phyloP scores from a whole-genome alignment of 1,140 invertebrate species.

The Phortica variegata region DNA sequence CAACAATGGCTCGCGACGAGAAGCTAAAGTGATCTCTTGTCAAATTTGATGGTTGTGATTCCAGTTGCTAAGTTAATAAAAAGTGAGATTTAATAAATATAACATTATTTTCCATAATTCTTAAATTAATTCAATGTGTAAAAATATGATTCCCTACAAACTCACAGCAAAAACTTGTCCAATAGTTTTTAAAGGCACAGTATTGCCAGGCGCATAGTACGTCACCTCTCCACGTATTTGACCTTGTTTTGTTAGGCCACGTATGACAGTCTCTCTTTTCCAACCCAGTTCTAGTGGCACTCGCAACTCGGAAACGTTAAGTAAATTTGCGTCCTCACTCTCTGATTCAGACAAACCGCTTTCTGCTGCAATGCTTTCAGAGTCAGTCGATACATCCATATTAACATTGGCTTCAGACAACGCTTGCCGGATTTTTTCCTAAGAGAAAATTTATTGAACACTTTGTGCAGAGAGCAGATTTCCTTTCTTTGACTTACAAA shows the following conservation, averaged over 20 bases:
- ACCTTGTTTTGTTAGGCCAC: constrained; percentile 76
- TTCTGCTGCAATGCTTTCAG: constrained; percentile 61
- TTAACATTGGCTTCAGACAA: constrained; percentile 58
- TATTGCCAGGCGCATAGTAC: constrained; percentile 78
- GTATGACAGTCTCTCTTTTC: constrained; percentile 86
- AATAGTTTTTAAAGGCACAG: constrained; percentile 57
- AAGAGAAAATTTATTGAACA: neutral
- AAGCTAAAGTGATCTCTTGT: constrained; percentile 89
- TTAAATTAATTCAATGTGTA: neutral
- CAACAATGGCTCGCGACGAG: constrained; percentile 81
- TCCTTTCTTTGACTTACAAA: constrained; percentile 35
- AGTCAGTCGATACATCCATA: constrained; percentile 61
- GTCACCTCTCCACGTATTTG: constrained; percentile 83
- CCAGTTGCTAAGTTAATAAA: constrained; percentile 67
- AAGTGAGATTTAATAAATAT: neutral
- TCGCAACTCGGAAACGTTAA: constrained; percentile 67
- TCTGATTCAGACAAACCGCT: constrained; percentile 56
- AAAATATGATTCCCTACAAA: constrained; percentile 43
- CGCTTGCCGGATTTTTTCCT: constrained; percentile 61
- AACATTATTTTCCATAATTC: too few relatives aligned
- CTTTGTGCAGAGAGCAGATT: neutral
- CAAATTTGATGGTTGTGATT: constrained; percentile 76
- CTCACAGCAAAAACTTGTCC: constrained; percentile 61
- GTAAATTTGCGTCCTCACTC: constrained; percentile 58
- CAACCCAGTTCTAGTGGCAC: constrained; percentile 81